Conservation (phyloP, 2,888 invertebrate species). For the Neoaliturus tenellus region DNA sequence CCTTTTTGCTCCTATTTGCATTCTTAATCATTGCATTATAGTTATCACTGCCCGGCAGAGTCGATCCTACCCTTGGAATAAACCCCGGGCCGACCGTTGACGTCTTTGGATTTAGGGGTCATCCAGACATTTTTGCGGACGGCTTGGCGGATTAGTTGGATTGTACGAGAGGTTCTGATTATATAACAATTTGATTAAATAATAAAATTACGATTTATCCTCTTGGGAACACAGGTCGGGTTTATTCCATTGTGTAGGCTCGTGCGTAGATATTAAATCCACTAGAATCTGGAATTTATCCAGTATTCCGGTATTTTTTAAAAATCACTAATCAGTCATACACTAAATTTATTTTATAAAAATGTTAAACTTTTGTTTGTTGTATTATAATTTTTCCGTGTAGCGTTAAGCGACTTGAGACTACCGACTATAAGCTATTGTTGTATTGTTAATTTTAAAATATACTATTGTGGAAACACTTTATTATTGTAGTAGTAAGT, state of each 20-base stretch:
- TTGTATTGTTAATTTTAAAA: constrained; percentile 53
- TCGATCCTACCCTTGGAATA: constrained; percentile 45
- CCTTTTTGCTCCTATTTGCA: constrained; percentile 98
- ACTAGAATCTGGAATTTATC: constrained; percentile 46
- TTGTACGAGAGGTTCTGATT: neutral
- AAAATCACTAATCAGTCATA: constrained; percentile 23
- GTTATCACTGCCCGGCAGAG: constrained; percentile 59
- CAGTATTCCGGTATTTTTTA: constrained; percentile 13
- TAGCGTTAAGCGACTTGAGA: constrained; percentile 50
- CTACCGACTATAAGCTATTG: constrained; percentile 51
- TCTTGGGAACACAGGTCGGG: neutral
- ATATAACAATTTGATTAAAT: constrained; percentile 55
- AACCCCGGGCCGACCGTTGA: neutral
- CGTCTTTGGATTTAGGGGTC: constrained; percentile 13
- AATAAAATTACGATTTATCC: constrained; percentile 58
- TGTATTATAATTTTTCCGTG: constrained; percentile 29
- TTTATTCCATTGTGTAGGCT: constrained; percentile 47
- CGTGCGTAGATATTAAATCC: constrained; percentile 47
- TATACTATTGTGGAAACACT: constrained; percentile 48
- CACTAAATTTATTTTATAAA: constrained; percentile 43
- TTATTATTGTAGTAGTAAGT: neutral
- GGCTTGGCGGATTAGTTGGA: neutral
- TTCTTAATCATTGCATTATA: constrained; percentile 81
- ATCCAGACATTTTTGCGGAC: neutral
- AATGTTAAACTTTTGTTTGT: constrained; percentile 28